Conservation (phyloP, 1,140 invertebrate species). For the Neotoxoptera formosana region DNA sequence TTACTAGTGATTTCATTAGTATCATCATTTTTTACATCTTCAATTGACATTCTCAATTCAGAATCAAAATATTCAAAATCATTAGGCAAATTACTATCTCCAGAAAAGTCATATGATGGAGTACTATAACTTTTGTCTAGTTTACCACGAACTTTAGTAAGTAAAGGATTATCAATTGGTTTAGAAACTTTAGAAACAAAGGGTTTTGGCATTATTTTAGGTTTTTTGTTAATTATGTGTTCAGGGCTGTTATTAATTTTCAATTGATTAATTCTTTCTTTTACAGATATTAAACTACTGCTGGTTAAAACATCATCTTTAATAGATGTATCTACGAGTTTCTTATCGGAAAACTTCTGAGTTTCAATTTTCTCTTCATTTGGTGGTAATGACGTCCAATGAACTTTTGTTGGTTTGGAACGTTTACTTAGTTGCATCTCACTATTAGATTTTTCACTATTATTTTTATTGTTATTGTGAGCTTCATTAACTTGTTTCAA, state of each 20-base stretch:
- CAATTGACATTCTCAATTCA: conserved; percentile 32
- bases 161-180: conserved; percentile 13
- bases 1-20: neutral
- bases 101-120: conserved; percentile 73
- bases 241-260: conserved; percentile 59
- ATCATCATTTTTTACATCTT: conserved; percentile 35
- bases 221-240: conserved; percentile 61
- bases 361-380: conserved; percentile 48
- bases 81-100: neutral
- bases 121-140: conserved; percentile 81
- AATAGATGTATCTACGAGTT: conserved; percentile 10
- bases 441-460: conserved; percentile 59
- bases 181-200: conserved; percentile 59
- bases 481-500: conserved; percentile 65
- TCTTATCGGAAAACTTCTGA: conserved; percentile 12
- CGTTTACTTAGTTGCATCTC: conserved; percentile 59
- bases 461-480: conserved; percentile 59
- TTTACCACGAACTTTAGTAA: conserved; percentile 64
- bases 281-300: conserved; percentile 56
- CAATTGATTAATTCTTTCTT: conserved; percentile 59
- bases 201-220: conserved; percentile 63
- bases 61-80: conserved; percentile 55
- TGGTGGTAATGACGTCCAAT: conserved; percentile 50
- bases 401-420: conserved; percentile 55
- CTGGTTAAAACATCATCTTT: conserved; percentile 51